phyloP scores from a whole-genome alignment of 92 coral and sea anemone genomes.

The Virgularia gustaviana region DNA sequence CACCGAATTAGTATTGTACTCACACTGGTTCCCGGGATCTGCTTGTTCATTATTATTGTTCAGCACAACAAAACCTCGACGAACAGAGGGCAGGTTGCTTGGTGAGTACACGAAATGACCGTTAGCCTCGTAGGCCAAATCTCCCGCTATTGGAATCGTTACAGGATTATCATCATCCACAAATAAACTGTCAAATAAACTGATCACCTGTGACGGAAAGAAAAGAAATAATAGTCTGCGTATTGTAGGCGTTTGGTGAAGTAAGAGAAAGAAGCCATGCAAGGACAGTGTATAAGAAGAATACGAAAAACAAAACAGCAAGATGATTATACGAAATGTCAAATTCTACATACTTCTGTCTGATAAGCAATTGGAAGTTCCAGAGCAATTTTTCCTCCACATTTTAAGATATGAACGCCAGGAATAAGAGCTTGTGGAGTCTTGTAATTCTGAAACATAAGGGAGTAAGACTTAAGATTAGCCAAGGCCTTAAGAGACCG shows the following conservation, averaged over 20 bases:
- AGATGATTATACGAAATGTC: background rate
- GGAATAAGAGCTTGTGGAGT: conserved; percentile 81
- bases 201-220: conserved; percentile 47
- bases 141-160: conserved; percentile 78
- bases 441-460: conserved; percentile 65
- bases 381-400: conserved; percentile 62
- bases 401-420: conserved; percentile 68
- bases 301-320: too few relatives aligned
- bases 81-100: conserved; percentile 9
- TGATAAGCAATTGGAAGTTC: conserved; percentile 65
- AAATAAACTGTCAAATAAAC: conserved; percentile 75
- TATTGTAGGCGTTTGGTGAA: background rate
- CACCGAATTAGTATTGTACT: background rate
- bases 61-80: conserved; percentile 27
- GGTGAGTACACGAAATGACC: conserved; percentile 34
- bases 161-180: conserved; percentile 77
- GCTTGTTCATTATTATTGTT: conserved; percentile 18
- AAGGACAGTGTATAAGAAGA: background rate
- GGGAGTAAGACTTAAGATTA: too few relatives aligned
- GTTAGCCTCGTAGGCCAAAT: conserved; percentile 46
- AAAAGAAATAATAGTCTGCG: background rate
- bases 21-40: conserved; percentile 30
- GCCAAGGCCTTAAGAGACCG: too few relatives aligned
- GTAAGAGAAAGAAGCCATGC: background rate
- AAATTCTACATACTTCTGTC: conserved; percentile 56